Percentiles rank a stretch among this genome's conserved stretches.
These are phyloP conservation scores for Latheticus oryzae DNA, from an alignment of 2,888 invertebrate genomes.

Conservation along the genomic window DNA sequence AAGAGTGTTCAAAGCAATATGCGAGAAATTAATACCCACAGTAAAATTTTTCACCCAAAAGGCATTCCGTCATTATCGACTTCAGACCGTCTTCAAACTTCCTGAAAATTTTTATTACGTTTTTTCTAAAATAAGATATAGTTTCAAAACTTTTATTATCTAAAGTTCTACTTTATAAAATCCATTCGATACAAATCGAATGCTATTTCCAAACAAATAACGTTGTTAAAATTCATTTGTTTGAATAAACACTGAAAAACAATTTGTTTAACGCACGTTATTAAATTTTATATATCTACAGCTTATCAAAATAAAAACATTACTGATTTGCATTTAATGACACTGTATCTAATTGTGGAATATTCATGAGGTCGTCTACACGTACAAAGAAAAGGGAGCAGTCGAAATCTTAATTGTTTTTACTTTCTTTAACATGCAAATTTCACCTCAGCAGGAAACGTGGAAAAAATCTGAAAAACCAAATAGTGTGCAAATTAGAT, in stretches of 20 bases:
- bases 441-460: background rate
- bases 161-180: no score
- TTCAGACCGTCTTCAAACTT: slow-evolving; percentile 34
- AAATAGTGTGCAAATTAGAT: background rate
- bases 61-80: slow-evolving; percentile 48
- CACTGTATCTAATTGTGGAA: slow-evolving; percentile 17
- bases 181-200: no score
- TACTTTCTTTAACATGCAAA: slow-evolving; percentile 5
- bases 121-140: slow-evolving; percentile 47
- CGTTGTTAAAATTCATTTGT: no score
- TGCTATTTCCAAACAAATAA: no score
- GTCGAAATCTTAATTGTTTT: slow-evolving; percentile 1
- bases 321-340: slow-evolving; percentile 20
- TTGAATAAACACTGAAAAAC: no score
- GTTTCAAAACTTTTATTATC: slow-evolving; percentile 47
- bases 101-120: slow-evolving; percentile 46
- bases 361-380: slow-evolving; percentile 16
- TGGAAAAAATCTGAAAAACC: background rate
- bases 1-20: slow-evolving; percentile 14
- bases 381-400: background rate
- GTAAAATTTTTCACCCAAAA: slow-evolving; percentile 18
- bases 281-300: no score
- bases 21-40: slow-evolving; percentile 18
- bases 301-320: slow-evolving; percentile 14
- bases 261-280: no score